Evolutionary conservation across 1,140 invertebrate species (phyloP).

Genomic region (Drosophila persimilis): DNA sequence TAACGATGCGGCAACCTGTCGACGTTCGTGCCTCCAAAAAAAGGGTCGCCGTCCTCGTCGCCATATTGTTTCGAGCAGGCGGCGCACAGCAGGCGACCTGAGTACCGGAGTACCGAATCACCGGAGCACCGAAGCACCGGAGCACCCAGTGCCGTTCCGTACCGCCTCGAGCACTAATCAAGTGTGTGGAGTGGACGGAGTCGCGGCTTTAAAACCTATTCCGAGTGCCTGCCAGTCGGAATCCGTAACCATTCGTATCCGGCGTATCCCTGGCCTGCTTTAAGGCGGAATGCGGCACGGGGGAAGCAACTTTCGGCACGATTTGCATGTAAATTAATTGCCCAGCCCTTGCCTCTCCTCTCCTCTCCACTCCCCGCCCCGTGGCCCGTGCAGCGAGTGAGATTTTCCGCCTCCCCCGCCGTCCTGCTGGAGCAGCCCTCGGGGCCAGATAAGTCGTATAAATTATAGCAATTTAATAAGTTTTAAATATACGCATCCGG

Average conservation of each 20-base stretch:
- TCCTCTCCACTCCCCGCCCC: neutral
- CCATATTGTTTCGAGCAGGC: constrained; percentile 76
- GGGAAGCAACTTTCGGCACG: constrained; percentile 69
- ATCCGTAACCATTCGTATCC: neutral
- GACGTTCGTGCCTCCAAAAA: constrained; percentile 65
- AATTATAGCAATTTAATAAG: constrained; percentile 83
- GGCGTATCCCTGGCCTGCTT: neutral
- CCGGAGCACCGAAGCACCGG: neutral
- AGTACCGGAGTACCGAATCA: neutral
- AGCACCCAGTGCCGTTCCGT: neutral
- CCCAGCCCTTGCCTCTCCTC: constrained; percentile 63
- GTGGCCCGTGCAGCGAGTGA: constrained; percentile 48
- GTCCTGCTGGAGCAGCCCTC: constrained; percentile 60
- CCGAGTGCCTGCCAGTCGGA: neutral
- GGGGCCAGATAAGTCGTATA: constrained; percentile 81
- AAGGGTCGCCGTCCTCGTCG: constrained; percentile 64
- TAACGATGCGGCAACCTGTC: constrained; percentile 78
- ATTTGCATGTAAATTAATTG: constrained; percentile 83
- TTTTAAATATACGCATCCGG: constrained; percentile 83
- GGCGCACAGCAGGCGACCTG: constrained; percentile 64
- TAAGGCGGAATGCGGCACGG: constrained; percentile 7
- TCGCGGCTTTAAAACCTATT: constrained; percentile 18
- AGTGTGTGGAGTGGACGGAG: constrained; percentile 40
- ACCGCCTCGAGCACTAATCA: constrained; percentile 58
- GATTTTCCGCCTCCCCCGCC: constrained; percentile 21